These are phyloP conservation scores for Neodon shergylaensis DNA, from an alignment of 2,113 vertebrate species.

Conservation along the genomic window DNA sequence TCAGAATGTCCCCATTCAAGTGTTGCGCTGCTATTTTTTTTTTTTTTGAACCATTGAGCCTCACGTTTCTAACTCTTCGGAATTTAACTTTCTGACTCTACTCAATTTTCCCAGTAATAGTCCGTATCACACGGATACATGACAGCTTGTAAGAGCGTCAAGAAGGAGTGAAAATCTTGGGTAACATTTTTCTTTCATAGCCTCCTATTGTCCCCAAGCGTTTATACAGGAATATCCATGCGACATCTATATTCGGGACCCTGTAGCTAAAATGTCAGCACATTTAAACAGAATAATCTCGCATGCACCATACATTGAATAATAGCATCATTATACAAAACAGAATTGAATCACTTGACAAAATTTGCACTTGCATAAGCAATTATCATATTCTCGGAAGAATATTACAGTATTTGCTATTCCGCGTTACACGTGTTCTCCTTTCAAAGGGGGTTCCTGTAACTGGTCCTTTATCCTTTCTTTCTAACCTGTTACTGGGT, in stretches of 20 bases:
- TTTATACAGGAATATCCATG: slow-evolving; percentile 14
- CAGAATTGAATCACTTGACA: slow-evolving; percentile 61
- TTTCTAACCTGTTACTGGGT: slow-evolving; percentile 9
- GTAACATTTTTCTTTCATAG: slow-evolving; percentile 61
- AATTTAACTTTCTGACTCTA: slow-evolving; percentile 65
- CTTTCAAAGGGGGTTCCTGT: slow-evolving; percentile 60
- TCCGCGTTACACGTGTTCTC: slow-evolving; percentile 20
- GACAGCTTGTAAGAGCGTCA: slow-evolving; percentile 47
- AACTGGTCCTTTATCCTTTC: slow-evolving; percentile 50
- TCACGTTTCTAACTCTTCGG: slow-evolving; percentile 44
- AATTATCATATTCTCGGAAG: slow-evolving; percentile 64
- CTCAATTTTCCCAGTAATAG: slow-evolving; percentile 66
- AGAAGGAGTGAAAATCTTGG: slow-evolving; percentile 60
- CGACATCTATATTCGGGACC: slow-evolving; percentile 32
- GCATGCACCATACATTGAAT: slow-evolving; percentile 53
- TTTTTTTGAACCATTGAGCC: slow-evolving; percentile 63
- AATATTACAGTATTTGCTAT: slow-evolving; percentile 68
- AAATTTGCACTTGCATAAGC: slow-evolving; percentile 61
- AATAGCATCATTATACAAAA: slow-evolving; percentile 65
- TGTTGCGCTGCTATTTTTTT: slow-evolving; percentile 45
- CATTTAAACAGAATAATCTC: slow-evolving; percentile 60
- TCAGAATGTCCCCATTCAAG: slow-evolving; percentile 64
- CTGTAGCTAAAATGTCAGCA: slow-evolving; percentile 65
- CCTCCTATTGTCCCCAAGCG: slow-evolving; percentile 53
- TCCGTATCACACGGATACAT: slow-evolving; percentile 47